Conservation (phyloP, 2,888 invertebrate genomes). For the Thyatira batis region DNA sequence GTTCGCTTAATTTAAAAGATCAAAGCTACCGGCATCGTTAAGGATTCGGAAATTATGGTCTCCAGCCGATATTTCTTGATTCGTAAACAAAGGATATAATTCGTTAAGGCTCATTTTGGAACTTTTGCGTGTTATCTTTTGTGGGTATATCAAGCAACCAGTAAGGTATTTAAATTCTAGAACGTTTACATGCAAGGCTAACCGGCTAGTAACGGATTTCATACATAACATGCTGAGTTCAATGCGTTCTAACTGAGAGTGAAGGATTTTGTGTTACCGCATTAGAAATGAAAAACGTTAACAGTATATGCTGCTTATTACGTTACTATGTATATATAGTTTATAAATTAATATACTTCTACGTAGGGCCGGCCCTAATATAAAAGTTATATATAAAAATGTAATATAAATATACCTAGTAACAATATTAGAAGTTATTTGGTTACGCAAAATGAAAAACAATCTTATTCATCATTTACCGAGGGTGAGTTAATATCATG, state of each 20-base stretch:
- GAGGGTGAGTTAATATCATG: too few relatives aligned
- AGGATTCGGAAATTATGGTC: not conserved
- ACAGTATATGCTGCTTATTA: too few relatives aligned
- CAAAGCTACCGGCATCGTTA: not conserved
- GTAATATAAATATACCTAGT: too few relatives aligned
- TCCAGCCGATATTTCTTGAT: not conserved
- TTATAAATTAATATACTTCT: too few relatives aligned
- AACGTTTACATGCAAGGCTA: conserved; percentile 46
- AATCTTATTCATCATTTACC: too few relatives aligned
- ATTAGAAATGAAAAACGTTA: not conserved
- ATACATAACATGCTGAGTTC: conserved; percentile 37
- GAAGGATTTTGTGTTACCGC: not conserved
- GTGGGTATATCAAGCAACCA: not conserved
- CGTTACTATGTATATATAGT: too few relatives aligned
- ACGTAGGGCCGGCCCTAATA: too few relatives aligned
- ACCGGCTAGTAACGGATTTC: conserved; percentile 36
- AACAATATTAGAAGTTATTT: too few relatives aligned
- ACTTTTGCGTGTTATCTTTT: not conserved
- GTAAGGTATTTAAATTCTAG: conserved; percentile 18
- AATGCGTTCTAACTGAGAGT: conserved; percentile 7
- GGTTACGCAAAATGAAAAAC: too few relatives aligned
- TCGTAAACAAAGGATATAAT: not conserved
- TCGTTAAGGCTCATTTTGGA: not conserved
- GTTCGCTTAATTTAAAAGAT: not conserved
- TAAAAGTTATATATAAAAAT: too few relatives aligned